Base-by-base conservation (phyloP, 2,113 vertebrate genomes). In the Caracal caracal region DNA sequence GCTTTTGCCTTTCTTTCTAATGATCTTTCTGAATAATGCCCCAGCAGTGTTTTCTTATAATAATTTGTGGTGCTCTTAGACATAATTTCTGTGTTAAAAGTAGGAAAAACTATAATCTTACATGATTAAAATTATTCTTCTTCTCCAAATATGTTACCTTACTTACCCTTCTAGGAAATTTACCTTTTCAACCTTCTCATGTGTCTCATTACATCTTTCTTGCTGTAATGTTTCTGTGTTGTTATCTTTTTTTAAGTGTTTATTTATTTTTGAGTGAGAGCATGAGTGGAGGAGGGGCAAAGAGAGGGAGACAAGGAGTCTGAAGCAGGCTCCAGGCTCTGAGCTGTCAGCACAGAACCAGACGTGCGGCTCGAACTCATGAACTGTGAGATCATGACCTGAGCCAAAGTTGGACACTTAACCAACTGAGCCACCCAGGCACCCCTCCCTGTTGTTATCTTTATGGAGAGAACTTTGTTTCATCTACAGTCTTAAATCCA, bases 81-180 rank as follows among this genome's bases (percentile, higher is more conserved):
- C 80, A 93, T 68, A 12, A 83, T 90, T 86, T 94, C 83, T 83
- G 15, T 61, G 70, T 94, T 68, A 59, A 63, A 96, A 88, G 51
- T 85, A 24, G 59, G 93, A 43, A 43, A 73, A 11, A 93, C 26
- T 37, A 5, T 63, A 26, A 66, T 76, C 30, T 92, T 94, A 68
- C 33, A 78, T 70, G 85, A 66, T 70, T 89, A 73, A 93, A 26
- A 87, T 87, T 85, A 49, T 83, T 95, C 19, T 80, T 16, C n/a
- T 89, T 10, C 40, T 91, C 43, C 19, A 84, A 88, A 47, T 94
- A 71, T 61, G 22, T 84, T 95, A 94, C 28, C 51, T 65, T 94
- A 71, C 53, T 87, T 51, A 88, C 15, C 24, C 33, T 91, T 30
- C 92, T 68, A 75, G 19, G 11, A 85, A 93, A 93, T 28, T 90